phyloP scores from a whole-genome alignment of 2,113 vertebrate genomes.

The Sigmodon hispidus region DNA sequence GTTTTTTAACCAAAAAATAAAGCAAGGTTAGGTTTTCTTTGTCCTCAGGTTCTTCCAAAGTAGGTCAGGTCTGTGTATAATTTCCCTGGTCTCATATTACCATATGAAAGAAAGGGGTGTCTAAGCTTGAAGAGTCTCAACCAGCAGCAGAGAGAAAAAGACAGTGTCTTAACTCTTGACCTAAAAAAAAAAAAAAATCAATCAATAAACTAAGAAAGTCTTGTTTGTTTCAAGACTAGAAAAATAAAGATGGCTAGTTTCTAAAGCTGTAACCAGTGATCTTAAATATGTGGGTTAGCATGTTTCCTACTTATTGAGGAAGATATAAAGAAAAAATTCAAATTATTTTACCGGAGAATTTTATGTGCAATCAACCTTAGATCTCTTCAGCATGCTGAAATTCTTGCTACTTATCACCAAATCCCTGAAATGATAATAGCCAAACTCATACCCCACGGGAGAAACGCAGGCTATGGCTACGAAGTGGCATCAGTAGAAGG shows the following conservation, averaged over 20 bases:
- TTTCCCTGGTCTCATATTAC: slow-evolving; percentile 59
- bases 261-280: neutral
- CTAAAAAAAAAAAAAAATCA: neutral
- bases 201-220: neutral
- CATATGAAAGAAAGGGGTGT: slow-evolving; percentile 58
- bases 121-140: slow-evolving; percentile 17
- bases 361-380: neutral
- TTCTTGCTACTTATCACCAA: slow-evolving; percentile 3
- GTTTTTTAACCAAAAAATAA: slow-evolving; percentile 45
- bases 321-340: neutral
- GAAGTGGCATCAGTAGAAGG: neutral
- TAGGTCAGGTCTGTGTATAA: slow-evolving; percentile 65
- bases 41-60: slow-evolving; percentile 67
- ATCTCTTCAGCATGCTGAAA: neutral
- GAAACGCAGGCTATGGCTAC: neutral
- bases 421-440: slow-evolving; percentile 13
- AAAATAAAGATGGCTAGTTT: neutral
- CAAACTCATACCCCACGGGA: neutral
- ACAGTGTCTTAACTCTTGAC: neutral
- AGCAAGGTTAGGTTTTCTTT: slow-evolving; percentile 45
- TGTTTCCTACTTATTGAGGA: neutral
- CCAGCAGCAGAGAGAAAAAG: slow-evolving; percentile 9
- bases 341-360: slow-evolving; percentile 10
- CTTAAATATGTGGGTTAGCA: neutral
- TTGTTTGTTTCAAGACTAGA: slow-evolving; percentile 15